Evolutionary conservation across 2,113 vertebrate species (phyloP), one percentile per base, ranked within the genome.

Genomic region (Clarias batrachus): DNA sequence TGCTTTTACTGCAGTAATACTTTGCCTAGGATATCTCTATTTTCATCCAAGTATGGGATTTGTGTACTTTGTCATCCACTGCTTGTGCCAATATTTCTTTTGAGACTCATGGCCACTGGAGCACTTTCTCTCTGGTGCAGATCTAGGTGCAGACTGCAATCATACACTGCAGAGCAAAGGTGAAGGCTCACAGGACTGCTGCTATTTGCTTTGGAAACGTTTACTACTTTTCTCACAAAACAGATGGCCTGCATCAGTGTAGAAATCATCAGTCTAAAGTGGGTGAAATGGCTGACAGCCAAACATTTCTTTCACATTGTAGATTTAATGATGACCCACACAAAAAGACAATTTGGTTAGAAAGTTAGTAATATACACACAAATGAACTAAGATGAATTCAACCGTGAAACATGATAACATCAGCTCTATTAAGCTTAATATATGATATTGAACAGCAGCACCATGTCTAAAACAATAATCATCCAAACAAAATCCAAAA

Each of bases 151-250:
- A 83, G 81, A 70, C 30, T 52, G 57, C 37, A 59, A 85, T 56
- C 85, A 30, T 81, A 65, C 81, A 37, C 66, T 54, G 77, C 23
- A 82, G 82, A 81, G 66, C 56, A 84, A 86, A 84, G 80, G 85
- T 54, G 85, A 88, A 76, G 27, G 73, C 66, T 84, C 54, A 37
- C n/a, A 23, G 37, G 68, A 87, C 83, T 59, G 65, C 8, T 59
- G 63, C 74, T 87, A 60, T 89, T 87, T 89, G 70, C 66, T 87
- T 89, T 89, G 87, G 86, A 86, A 41, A 60, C 7, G 33, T 56
- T 74, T 84, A 27, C 81, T 74, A 54, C 68, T 81, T 37, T 68
- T 63, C 60, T 68, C 30, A 59, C 4, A 73, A 60, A 13, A 65
- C n/a, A 65, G 71, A n/a, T 9, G 54, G 68, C 10, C 27, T 7